Percentiles rank a stretch among this genome's conserved stretches.
phyloP scores from a whole-genome alignment of 2,113 vertebrate species.

The Odontophorus gujanensis region DNA sequence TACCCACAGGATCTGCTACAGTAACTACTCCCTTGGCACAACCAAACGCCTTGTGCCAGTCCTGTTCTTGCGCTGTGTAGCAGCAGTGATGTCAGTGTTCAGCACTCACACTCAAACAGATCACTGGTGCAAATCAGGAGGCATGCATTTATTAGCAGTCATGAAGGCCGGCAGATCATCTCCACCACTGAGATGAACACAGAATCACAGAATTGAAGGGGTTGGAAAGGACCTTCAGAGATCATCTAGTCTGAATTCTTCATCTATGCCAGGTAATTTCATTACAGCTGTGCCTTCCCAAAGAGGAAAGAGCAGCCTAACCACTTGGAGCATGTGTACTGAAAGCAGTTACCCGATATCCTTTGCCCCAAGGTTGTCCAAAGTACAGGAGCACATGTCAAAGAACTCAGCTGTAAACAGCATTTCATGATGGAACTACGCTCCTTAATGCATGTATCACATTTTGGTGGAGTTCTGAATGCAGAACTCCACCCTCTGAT shows the following conservation, averaged over 20 bases:
- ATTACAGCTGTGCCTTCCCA: neutral
- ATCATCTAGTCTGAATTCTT: neutral
- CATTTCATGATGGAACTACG: neutral
- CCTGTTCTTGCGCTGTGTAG: neutral
- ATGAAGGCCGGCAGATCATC: neutral
- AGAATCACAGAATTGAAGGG: too few relatives aligned
- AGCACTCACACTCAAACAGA: rapidly evolving
- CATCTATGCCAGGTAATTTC: neutral
- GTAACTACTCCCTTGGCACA: neutral
- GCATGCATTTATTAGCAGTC: neutral
- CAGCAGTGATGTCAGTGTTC: rapidly evolving
- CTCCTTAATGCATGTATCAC: neutral
- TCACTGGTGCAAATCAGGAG: neutral
- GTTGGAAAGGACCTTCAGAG: too few relatives aligned
- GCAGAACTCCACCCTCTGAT: neutral
- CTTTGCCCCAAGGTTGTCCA: neutral
- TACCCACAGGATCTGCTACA: neutral
- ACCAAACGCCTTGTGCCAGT: neutral
- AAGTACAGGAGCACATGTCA: neutral
- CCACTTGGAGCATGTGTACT: neutral
- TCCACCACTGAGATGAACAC: neutral
- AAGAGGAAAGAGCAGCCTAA: neutral
- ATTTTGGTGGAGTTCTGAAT: neutral
- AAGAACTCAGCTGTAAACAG: neutral
- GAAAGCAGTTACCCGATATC: neutral